These are phyloP conservation scores for Phylloscopus trochiloides DNA, from an alignment of 2,113 vertebrate genomes.

Conservation along the genomic window DNA sequence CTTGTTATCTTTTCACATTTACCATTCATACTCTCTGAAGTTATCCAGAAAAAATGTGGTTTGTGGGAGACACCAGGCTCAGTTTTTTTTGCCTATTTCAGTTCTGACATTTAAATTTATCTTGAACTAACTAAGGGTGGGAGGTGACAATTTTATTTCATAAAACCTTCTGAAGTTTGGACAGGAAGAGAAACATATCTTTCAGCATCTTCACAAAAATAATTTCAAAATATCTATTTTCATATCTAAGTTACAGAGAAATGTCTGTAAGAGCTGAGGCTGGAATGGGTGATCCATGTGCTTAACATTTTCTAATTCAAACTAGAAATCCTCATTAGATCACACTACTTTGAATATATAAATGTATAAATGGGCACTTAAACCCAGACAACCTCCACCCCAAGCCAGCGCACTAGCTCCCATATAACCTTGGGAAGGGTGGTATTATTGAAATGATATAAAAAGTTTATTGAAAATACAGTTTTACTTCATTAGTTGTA, in stretches of 20 bases:
- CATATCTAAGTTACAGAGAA: background rate
- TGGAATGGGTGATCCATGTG: background rate
- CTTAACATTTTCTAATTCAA: background rate
- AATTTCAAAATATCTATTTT: constrained; percentile 19
- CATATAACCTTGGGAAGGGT: background rate
- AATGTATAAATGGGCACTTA: background rate
- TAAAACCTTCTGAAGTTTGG: background rate
- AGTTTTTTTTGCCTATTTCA: background rate
- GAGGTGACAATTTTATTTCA: constrained; percentile 30
- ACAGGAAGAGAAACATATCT: background rate
- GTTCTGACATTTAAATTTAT: constrained; percentile 24
- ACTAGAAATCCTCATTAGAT: background rate
- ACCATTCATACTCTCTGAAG: background rate
- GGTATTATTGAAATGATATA: background rate
- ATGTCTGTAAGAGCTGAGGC: background rate
- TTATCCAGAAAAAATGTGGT: background rate
- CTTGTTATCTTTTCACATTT: background rate
- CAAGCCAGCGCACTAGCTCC: background rate
- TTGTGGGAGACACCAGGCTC: background rate
- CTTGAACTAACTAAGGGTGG: background rate
- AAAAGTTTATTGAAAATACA: background rate
- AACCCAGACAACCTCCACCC: background rate
- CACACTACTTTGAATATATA: background rate
- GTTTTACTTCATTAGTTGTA: background rate
- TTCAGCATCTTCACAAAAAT: background rate